Conservation (phyloP, 1,140 invertebrate genomes). For the Nixonia krombeini region DNA sequence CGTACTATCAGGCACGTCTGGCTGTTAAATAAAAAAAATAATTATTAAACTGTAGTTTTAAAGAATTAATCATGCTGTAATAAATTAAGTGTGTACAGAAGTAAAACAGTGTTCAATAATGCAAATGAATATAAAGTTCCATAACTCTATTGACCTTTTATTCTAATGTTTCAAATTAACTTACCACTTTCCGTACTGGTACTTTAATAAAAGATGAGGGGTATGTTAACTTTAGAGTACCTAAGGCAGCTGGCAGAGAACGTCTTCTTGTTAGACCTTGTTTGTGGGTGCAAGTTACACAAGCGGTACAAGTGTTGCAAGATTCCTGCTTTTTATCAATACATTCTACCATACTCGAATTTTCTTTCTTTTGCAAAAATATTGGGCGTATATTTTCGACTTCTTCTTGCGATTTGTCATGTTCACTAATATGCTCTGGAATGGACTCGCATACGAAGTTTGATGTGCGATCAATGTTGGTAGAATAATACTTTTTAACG, state of each 20-base stretch:
- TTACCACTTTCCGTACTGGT: conserved; percentile 46
- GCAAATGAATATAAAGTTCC: too few relatives aligned
- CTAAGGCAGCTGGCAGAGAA: conserved; percentile 52
- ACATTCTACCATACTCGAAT: too few relatives aligned
- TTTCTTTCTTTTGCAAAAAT: too few relatives aligned
- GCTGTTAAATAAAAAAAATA: not conserved
- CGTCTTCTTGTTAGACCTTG: conserved; percentile 38
- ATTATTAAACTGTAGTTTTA: not conserved
- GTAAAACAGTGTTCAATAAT: too few relatives aligned
- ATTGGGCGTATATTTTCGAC: too few relatives aligned
- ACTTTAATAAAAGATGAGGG: conserved; percentile 38
- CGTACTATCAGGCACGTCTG: conserved; percentile 40
- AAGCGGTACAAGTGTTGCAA: too few relatives aligned
- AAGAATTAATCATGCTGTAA: too few relatives aligned
- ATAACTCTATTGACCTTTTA: too few relatives aligned
- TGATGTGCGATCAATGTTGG: not conserved
- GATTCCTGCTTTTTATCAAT: too few relatives aligned
- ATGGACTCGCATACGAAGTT: not conserved
- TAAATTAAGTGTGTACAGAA: too few relatives aligned
- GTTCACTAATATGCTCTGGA: not conserved
- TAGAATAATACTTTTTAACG: not conserved
- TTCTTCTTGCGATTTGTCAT: too few relatives aligned
- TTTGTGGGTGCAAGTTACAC: conserved; percentile 22
- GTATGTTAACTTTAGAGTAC: conserved; percentile 20
- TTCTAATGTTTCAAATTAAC: too few relatives aligned